Base-by-base conservation (phyloP, 2,113 vertebrate species). In the Chaetops frenatus region DNA sequence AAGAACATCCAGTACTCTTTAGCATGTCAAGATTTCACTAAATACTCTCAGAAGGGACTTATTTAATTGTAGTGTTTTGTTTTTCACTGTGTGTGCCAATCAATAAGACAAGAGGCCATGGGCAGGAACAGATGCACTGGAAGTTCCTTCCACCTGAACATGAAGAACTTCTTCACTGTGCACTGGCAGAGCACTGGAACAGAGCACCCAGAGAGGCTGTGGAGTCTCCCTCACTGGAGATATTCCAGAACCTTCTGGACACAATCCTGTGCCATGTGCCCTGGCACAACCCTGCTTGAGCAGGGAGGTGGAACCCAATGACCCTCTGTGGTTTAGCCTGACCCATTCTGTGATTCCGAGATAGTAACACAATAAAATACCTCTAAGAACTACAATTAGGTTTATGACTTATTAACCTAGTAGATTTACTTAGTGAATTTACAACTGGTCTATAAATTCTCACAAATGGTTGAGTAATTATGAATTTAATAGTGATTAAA, bases 281-380 rank as follows among this genome's bases (percentile, higher is more conserved):
- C 35, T 56, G 13, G 29, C 16, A 17, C 25, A 5, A 24, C 3
- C 4, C 64, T 62, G 28, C 20, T 1, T 40, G 48, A 71, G 25
- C 9, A 25, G 42, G 29, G 21, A 19, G 9, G 6, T 27, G 1
- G 14, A 31, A 64, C 11, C 5, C 0, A 0, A 9, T 35, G 20
- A 40, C 6, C 21, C 4, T 2, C 0, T 42, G 50, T 13, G 36
- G 5, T 57, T n/a, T n/a, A n/a, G n/a, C 17, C 9, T 12, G 11
- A 48, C 16, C 17, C 31, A 22, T 29, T 36, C 31, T 64, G 31
- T 23, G 14, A 44, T 28, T 44, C 50, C 15, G 27, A 50, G 36
- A 44, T 4, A 62, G 24, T 22, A 83, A 10, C 29, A 67, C 57
- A 67, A 14, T 58, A 31, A 66, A 90, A 62, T n/a, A 20, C 19